phyloP scores from a whole-genome alignment of 2,113 vertebrate species.

The Suricata suricatta region DNA sequence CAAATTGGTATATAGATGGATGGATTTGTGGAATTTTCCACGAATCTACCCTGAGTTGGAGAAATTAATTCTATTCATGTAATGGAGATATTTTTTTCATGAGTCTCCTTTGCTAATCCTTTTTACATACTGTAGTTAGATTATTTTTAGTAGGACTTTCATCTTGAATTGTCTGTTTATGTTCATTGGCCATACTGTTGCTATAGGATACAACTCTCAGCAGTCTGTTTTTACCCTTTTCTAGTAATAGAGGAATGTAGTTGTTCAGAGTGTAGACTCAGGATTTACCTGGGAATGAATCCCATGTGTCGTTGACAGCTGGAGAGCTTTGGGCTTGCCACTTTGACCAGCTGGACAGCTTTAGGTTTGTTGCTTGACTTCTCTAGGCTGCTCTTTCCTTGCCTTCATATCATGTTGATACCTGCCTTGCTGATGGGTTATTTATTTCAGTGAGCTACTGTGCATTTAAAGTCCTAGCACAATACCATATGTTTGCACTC shows the following conservation, averaged over 20 bases:
- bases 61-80: conserved; percentile 8
- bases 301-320: neutral
- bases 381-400: neutral
- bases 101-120: conserved; percentile 6
- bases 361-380: neutral
- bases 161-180: neutral
- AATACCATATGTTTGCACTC: neutral
- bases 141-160: conserved; percentile 38
- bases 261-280: neutral
- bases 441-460: neutral
- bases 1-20: neutral
- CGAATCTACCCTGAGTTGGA: neutral
- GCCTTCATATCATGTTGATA: neutral
- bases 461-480: neutral
- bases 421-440: neutral
- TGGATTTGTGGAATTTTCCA: conserved; percentile 6
- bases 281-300: neutral
- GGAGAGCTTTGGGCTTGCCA: neutral
- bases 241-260: neutral
- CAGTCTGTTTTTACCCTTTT: neutral
- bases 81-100: neutral
- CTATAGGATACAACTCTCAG: neutral
- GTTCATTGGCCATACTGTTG: neutral
- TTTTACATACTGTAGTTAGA: neutral
- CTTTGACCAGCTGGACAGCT: neutral